A percentile compares a stretch with the other conserved stretches of the same genome.
Evolutionary conservation across 2,113 vertebrate species (phyloP).

Genomic region (Lepidothrix coronata): DNA sequence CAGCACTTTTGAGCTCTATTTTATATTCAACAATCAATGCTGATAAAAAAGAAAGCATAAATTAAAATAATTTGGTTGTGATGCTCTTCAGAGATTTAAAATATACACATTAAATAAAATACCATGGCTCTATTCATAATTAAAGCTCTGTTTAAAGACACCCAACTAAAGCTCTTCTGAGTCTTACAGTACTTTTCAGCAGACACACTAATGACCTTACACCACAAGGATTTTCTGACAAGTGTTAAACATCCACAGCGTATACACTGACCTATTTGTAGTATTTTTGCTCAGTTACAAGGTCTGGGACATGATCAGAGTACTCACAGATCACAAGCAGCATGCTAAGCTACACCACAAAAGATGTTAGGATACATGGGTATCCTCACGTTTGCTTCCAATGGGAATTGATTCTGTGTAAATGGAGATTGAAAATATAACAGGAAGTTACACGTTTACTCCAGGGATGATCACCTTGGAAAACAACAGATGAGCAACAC

Average conservation of each 20-base stretch:
- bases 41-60: neutral
- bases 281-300: neutral
- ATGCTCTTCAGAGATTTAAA: neutral
- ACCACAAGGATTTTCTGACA: neutral
- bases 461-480: neutral
- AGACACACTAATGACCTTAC: neutral
- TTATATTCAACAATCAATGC: neutral
- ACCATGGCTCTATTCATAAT: neutral
- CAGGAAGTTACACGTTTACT: neutral
- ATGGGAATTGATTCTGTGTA: neutral
- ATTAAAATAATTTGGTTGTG: neutral
- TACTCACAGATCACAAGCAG: neutral
- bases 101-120: neutral
- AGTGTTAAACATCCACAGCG: neutral
- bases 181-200: neutral
- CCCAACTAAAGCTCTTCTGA: neutral
- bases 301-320: neutral
- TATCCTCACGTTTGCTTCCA: neutral
- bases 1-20: neutral
- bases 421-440: neutral
- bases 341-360: neutral
- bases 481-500: neutral
- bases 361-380: neutral
- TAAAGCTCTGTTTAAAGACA: neutral
- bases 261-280: neutral